Base-by-base conservation (phyloP, 2,797 vertebrate genomes). In the Scomberomorus guttatus region DNA sequence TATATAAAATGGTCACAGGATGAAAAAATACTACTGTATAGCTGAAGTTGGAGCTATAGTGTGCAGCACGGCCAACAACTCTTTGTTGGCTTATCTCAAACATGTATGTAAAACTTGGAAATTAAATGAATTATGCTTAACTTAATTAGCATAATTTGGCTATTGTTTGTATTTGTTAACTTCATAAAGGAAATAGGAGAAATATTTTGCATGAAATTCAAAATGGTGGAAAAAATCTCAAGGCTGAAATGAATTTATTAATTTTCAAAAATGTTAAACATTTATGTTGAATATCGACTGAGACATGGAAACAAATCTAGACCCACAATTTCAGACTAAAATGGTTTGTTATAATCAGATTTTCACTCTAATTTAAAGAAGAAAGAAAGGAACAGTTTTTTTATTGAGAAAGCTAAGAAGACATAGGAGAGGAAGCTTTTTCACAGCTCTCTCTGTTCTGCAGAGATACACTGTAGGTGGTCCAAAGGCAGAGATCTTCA, bases 391-490 rank as follows among this genome's bases (percentile, higher is more conserved):
- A 48, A 12, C 7, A 32, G 11, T 46, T 17, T 59, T 77, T 22
- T 59, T 22, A 51, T 25, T 51, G 17, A 52, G 2, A 42, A 56
- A 32, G 25, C 17, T 3, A 1, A 2, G 54, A 66, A 61, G 42
- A 57, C 37, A 39, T 6, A 3, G 48, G n/a, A 71, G 61, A 27
- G 48, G 37, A 32, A 48, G 34, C 4, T 54, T 42, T 64, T 59
- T 37, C 24, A 51, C 58, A 63, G 37, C 39, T 48, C 56, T 65
- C 32, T 65, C 59, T 65, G 42, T 65, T 74, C 84, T 81, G 59
- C 39, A 39, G 54, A 79, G 57, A 62, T 27, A 25, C 58, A 58
- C 72, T 50, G 81, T 81, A 68, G 80, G 77, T 84, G 81, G 70
- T 85, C 76, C 51, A 73, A 56, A 82, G 58, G 65, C 75, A 69